Base-by-base conservation (phyloP, 2,797 vertebrate species). In the Gymnodraco acuticeps region DNA sequence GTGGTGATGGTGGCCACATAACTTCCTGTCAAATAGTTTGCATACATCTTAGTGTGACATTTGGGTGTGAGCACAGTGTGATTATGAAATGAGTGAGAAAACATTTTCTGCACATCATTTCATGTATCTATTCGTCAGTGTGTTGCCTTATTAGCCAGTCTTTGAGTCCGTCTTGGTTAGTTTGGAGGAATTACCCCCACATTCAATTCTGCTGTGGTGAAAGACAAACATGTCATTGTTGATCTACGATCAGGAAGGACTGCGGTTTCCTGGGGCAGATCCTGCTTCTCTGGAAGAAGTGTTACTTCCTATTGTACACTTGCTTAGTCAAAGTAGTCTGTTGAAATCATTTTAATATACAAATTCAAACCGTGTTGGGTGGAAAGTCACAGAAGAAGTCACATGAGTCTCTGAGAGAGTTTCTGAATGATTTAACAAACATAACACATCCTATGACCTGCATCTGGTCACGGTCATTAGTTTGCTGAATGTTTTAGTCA, bases 201-300 rank as follows among this genome's bases (percentile, higher is more conserved):
- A 31, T 15, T 59, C 3, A 63, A 9, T 23, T 43, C 13, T 54
- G 38, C 41, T 48, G 20, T 2, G 10, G 65, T 7, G 63, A 71
- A 73, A 79, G 62, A 74, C 72, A 80, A 75, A 77, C 64, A 55
- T 59, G 23, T 50, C 60, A 70, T 56, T 74, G 64, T 55, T 64
- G 64, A 70, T 69, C 47, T 50, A 70, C 2, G 3, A 78, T 53
- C 27, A 79, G 60, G 68, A 69, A 79, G 54, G 41, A 76, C 33
- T 16, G 33, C 3, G 13, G 23, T 56, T 70, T 75, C 65, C 68
- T 54, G 42, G 48, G 69, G 73, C 73, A 23, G 14, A 83, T 77
- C 67, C 78, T 54, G 78, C 81, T 71, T 86, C 71, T 54, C 23
- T 48, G 14, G 55, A 73, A 60, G 70, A 65, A 31, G 19, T 23